Conservation (phyloP, 2,113 vertebrate genomes). For the Sus scrofa region T2T-Sscrofa CM000829.6:43460001-43460500, state of each 20-base stretch:
- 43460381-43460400: not conserved
- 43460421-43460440: not conserved
- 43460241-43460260: too few species aligned
- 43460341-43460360: not conserved
- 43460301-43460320: not conserved
- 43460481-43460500: not conserved
- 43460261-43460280: too few species aligned
- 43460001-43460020: not conserved
- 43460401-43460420: not conserved
- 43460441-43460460: not conserved
- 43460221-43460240: not conserved
- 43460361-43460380: not conserved
- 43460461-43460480: not conserved
- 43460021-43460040: not conserved
- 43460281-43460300: too few species aligned
- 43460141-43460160: not conserved
- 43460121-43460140: not conserved
- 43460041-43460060: not conserved
- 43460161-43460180: not conserved
- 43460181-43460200: not conserved
- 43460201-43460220: not conserved
- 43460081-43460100: slow-evolving; percentile 11
- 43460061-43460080: not conserved
- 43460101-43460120: not conserved
- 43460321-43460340: not conserved